phyloP scores from a whole-genome alignment of 2,113 vertebrate species.

The Grus americana region DNA sequence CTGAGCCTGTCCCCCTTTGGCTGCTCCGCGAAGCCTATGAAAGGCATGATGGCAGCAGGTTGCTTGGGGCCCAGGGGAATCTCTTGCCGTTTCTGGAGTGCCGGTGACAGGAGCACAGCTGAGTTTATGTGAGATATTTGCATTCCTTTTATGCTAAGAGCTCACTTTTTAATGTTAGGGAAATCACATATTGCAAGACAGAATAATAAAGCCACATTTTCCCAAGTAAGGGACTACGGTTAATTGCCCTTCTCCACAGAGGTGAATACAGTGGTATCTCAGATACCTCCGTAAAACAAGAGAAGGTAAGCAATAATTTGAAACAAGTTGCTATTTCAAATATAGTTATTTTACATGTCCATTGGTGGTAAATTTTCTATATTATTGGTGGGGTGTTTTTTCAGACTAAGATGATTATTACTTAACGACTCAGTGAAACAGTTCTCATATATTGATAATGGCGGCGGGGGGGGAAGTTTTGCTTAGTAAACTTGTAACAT shows the following conservation, averaged over 20 bases:
- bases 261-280: neutral
- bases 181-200: neutral
- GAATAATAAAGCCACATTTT: neutral
- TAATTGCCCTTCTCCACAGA: neutral
- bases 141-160: neutral
- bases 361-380: neutral
- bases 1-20: neutral
- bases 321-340: neutral
- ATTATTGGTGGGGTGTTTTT: neutral
- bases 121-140: conserved; percentile 13
- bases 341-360: neutral
- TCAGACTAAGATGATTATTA: neutral
- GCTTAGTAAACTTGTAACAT: neutral
- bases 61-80: neutral
- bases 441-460: neutral
- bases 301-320: neutral
- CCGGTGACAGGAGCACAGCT: neutral
- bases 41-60: neutral
- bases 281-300: neutral
- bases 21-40: neutral
- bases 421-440: neutral
- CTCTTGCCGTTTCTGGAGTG: neutral
- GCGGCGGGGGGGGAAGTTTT: fast-evolving
- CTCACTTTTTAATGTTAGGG: neutral
- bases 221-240: neutral